Evolutionary conservation across 2,888 invertebrate genomes (phyloP).

Genomic region (Antheraea assamensis): DNA sequence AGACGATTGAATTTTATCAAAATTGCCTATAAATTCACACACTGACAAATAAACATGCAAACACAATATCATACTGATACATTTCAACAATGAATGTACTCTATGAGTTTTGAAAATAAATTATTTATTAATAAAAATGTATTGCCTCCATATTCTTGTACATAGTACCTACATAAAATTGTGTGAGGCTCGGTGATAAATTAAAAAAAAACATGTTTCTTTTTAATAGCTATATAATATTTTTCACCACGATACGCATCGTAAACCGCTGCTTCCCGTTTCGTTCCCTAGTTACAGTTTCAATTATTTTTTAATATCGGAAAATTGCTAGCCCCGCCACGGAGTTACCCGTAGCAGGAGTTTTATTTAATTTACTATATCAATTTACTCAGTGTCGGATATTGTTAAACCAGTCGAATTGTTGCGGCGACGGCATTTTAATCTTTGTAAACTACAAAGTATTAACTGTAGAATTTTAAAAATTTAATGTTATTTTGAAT

Average conservation of each 20-base stretch:
- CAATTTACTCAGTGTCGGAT: slow-evolving; percentile 20
- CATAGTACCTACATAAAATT: not conserved
- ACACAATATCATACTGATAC: not conserved
- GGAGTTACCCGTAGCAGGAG: not conserved
- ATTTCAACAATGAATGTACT: not conserved
- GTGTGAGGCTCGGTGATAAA: slow-evolving; percentile 8
- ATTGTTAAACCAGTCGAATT: not conserved
- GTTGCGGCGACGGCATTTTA: not conserved
- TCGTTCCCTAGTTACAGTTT: slow-evolving; percentile 25
- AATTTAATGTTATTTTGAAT: no score
- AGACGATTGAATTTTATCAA: not conserved
- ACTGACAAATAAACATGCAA: not conserved
- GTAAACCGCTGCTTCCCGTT: slow-evolving; percentile 30
- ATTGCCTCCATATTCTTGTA: not conserved
- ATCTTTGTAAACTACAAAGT: not conserved
- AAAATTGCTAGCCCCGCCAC: slow-evolving; percentile 27
- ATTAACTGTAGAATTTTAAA: not conserved
- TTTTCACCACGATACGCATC: slow-evolving; percentile 27
- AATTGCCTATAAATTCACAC: not conserved
- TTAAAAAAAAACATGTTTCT: slow-evolving; percentile 22
- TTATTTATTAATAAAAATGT: not conserved
- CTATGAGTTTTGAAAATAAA: not conserved
- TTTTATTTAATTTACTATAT: slow-evolving; percentile 22
- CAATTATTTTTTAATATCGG: slow-evolving; percentile 34
- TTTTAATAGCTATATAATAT: slow-evolving; percentile 19